These are phyloP conservation scores for Mycetomoellerius zeteki DNA, from an alignment of 1,140 invertebrate genomes.

Conservation along the genomic window DNA sequence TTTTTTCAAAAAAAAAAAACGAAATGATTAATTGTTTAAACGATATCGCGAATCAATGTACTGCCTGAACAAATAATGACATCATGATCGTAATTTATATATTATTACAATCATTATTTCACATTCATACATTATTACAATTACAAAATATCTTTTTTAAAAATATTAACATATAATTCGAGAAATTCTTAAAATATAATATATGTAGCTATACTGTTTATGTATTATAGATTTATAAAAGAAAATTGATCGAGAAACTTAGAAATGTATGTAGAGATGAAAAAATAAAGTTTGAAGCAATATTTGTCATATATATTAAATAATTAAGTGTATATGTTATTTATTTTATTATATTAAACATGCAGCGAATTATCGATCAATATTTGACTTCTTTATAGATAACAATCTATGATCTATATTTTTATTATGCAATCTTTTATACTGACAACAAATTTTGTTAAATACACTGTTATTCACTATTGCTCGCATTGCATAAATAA, in stretches of 20 bases:
- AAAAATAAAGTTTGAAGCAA: not conserved
- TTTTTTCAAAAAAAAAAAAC: not conserved
- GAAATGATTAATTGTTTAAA: not conserved
- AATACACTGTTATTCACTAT: not conserved
- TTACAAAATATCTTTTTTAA: not conserved
- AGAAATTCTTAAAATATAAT: not conserved
- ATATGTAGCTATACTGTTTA: not conserved
- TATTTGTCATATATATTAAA: not conserved
- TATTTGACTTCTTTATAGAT: not conserved
- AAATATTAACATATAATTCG: not conserved
- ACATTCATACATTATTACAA: not conserved
- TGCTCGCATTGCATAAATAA: slow-evolving; percentile 9
- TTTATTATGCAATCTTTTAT: not conserved
- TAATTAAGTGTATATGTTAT: not conserved
- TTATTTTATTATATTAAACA: not conserved
- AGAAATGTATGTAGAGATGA: not conserved
- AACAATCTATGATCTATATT: not conserved
- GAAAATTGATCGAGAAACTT: not conserved
- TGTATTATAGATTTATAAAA: not conserved
- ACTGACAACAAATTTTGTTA: not conserved
- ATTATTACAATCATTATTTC: not conserved
- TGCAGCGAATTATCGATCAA: not conserved
- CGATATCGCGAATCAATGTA: not conserved
- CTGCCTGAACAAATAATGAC: slow-evolving; percentile 5
- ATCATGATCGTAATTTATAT: not conserved